Conservation (phyloP, 30 jellyfish, hydroid and myxozoan species). For the Hydractinia echinata region DNA sequence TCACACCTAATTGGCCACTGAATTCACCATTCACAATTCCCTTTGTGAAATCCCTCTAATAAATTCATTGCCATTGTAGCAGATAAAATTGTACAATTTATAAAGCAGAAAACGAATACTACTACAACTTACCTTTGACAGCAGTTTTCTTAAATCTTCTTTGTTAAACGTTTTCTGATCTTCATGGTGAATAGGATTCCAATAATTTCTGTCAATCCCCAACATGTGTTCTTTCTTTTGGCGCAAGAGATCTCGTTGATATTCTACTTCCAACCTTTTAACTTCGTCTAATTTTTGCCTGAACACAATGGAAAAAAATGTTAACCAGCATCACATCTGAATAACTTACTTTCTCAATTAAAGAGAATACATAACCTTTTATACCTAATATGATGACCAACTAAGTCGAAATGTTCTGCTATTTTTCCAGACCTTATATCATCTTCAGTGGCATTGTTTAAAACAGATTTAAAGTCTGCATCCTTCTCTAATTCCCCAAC, state of each 20-base stretch:
- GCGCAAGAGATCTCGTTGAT: slow-evolving; percentile 56
- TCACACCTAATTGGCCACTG: too few species aligned
- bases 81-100: too few species aligned
- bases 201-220: slow-evolving; percentile 67
- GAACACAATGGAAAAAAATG: not conserved
- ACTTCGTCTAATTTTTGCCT: slow-evolving; percentile 66
- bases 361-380: not conserved
- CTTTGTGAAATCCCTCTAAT: too few species aligned
- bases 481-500: slow-evolving; percentile 80
- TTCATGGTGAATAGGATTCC: slow-evolving; percentile 88
- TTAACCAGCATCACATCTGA: not conserved
- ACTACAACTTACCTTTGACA: slow-evolving; percentile 53
- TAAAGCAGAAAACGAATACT: not conserved
- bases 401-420: slow-evolving; percentile 58
- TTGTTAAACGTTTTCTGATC: slow-evolving; percentile 56
- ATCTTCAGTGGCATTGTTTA: slow-evolving; percentile 83
- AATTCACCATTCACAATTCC: too few species aligned
- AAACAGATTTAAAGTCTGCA: slow-evolving; percentile 55
- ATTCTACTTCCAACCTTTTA: slow-evolving; percentile 82
- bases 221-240: slow-evolving; percentile 61
- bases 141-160: slow-evolving; percentile 63
- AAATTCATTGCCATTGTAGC: not conserved
- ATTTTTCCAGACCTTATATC: slow-evolving; percentile 70
- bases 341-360: not conserved
- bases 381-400: slow-evolving; percentile 52